Evolutionary conservation across 2,113 vertebrate species (phyloP).

Genomic region (Pogona vitticeps): DNA sequence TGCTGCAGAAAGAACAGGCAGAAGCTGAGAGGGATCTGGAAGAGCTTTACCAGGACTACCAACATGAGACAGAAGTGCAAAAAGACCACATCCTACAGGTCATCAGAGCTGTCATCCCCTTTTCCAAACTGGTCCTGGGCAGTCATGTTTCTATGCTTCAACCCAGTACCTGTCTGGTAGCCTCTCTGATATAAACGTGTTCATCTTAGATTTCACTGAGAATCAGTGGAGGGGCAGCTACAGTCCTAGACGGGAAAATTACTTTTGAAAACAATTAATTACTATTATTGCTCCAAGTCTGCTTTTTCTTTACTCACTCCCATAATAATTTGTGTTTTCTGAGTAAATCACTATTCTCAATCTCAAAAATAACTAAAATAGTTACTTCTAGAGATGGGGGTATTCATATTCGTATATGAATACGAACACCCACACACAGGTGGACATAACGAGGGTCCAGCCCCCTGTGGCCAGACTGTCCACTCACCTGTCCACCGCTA

Average conservation of each 20-base stretch:
- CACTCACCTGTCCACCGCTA: no score
- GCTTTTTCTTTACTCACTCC: background rate
- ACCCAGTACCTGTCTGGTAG: background rate
- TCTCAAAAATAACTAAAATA: no score
- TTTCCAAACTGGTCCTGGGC: background rate
- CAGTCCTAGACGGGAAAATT: background rate
- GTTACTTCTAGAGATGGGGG: no score
- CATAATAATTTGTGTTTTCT: no score
- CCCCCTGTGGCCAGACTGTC: no score
- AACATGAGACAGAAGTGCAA: conserved; percentile 67
- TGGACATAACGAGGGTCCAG: no score
- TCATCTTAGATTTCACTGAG: background rate
- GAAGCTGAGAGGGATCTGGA: conserved; percentile 75
- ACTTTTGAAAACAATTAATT: background rate
- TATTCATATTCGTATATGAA: no score
- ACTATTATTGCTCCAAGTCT: background rate
- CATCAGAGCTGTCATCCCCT: background rate
- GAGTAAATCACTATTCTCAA: no score
- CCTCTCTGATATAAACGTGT: background rate
- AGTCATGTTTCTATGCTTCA: background rate
- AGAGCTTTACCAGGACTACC: conserved; percentile 68
- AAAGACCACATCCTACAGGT: conserved; percentile 83
- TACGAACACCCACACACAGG: no score
- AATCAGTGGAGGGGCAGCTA: background rate
- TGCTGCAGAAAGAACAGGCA: conserved; percentile 74